A percentile compares a stretch with the other conserved stretches of the same genome.
Evolutionary conservation across 2,797 vertebrate genomes (phyloP).

Genomic region (Tapera naevia): DNA sequence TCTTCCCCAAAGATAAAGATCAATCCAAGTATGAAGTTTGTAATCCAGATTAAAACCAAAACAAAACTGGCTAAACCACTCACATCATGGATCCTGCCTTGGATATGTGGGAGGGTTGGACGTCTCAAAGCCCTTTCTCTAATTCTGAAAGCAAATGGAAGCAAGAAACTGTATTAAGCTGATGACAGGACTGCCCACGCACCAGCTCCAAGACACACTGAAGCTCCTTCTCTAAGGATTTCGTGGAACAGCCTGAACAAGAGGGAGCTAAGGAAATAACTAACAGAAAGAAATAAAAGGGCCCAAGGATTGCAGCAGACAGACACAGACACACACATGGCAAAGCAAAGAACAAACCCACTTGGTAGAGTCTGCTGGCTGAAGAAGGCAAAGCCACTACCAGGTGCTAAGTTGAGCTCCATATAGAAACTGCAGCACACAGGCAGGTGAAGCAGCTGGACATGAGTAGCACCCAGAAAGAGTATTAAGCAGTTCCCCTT

Average conservation of each 20-base stretch:
- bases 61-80: constrained; percentile 2
- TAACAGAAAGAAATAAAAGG: not conserved
- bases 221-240: not conserved
- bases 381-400: not conserved
- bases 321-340: no score
- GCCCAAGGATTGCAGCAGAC: not conserved
- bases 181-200: not conserved
- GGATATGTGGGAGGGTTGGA: not conserved
- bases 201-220: not conserved
- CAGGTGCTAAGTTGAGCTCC: not conserved
- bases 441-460: not conserved
- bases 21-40: not conserved
- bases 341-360: not conserved
- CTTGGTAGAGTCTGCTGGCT: not conserved
- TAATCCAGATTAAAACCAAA: not conserved
- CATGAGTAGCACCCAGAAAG: not conserved
- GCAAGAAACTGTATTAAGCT: not conserved
- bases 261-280: not conserved
- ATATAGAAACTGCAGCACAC: not conserved
- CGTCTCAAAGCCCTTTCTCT: not conserved
- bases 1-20: constrained; percentile 47
- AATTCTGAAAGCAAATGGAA: not conserved
- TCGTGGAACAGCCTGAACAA: not conserved
- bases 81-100: not conserved
- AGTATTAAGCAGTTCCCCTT: not conserved